These are phyloP conservation scores for Procambarus virginalis DNA, from an alignment of 1,140 invertebrate genomes.

Conservation along the genomic window DNA sequence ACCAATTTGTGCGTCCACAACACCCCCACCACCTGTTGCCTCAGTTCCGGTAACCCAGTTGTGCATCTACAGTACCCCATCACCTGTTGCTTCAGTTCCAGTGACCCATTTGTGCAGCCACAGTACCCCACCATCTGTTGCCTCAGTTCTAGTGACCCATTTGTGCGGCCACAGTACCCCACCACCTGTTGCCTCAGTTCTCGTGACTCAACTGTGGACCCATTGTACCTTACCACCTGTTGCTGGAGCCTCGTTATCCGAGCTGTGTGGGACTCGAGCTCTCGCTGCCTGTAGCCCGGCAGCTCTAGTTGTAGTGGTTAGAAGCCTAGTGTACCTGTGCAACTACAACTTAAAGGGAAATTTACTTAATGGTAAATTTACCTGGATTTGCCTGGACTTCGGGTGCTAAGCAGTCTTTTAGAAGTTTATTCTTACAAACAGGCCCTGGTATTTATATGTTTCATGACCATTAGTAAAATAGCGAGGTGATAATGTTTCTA, in stretches of 20 bases:
- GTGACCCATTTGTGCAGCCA: not conserved
- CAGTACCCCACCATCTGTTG: not conserved
- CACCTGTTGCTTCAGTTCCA: not conserved
- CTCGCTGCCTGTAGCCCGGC: no score
- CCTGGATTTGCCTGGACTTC: no score
- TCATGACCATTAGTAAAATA: no score
- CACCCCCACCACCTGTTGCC: not conserved
- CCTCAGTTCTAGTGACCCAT: not conserved
- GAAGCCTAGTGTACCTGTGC: no score
- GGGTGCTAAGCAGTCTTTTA: no score
- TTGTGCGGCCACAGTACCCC: not conserved
- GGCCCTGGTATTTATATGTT: no score
- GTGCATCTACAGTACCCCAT: not conserved
- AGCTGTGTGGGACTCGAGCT: no score
- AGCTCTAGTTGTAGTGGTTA: no score
- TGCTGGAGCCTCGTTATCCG: not conserved
- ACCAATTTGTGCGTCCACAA: not conserved
- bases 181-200: not conserved
- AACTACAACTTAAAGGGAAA: no score
- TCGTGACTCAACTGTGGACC: not conserved
- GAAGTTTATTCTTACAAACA: no score
- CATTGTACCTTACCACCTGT: constrained; percentile 1
- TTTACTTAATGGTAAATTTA: no score
- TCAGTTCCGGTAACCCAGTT: not conserved
- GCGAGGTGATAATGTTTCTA: no score